Percentiles rank a stretch among this genome's conserved stretches.
phyloP scores from a whole-genome alignment of 1,140 invertebrate species.

The Vanessa tameamea region DNA sequence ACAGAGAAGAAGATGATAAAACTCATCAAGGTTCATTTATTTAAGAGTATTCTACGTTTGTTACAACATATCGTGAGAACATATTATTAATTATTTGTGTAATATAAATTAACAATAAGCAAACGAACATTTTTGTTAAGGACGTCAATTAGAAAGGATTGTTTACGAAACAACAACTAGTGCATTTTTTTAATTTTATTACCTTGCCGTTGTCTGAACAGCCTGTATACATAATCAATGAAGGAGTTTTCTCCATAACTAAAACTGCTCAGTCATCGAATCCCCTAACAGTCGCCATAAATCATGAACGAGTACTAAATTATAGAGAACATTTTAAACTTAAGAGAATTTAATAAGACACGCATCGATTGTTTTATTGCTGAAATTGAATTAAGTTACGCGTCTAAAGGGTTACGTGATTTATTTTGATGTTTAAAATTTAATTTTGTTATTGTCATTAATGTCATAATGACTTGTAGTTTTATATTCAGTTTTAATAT shows the following conservation, averaged over 20 bases:
- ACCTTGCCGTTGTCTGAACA: constrained; percentile 26
- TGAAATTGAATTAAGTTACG: constrained; percentile 67
- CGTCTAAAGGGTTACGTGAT: constrained; percentile 59
- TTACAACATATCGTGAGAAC: no score
- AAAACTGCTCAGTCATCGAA: constrained; percentile 64
- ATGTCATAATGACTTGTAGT: not conserved
- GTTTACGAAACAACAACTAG: no score
- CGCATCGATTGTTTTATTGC: constrained; percentile 72
- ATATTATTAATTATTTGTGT: no score
- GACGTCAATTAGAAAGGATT: no score
- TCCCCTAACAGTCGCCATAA: constrained; percentile 57
- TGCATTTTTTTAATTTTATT: not conserved
- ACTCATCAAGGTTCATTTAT: no score
- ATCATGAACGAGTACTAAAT: constrained; percentile 60
- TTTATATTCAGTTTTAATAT: no score
- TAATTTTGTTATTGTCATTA: not conserved
- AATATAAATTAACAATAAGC: no score
- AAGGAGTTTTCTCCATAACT: constrained; percentile 32
- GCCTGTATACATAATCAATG: constrained; percentile 40
- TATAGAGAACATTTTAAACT: constrained; percentile 75
- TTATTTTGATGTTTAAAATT: constrained; percentile 37
- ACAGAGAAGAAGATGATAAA: no score
- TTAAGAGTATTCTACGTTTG: no score
- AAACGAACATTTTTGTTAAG: no score
- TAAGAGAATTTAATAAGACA: constrained; percentile 71